These are phyloP conservation scores for Listronotus bonariensis DNA, from an alignment of 1,140 invertebrate genomes.

Conservation along the genomic window DNA sequence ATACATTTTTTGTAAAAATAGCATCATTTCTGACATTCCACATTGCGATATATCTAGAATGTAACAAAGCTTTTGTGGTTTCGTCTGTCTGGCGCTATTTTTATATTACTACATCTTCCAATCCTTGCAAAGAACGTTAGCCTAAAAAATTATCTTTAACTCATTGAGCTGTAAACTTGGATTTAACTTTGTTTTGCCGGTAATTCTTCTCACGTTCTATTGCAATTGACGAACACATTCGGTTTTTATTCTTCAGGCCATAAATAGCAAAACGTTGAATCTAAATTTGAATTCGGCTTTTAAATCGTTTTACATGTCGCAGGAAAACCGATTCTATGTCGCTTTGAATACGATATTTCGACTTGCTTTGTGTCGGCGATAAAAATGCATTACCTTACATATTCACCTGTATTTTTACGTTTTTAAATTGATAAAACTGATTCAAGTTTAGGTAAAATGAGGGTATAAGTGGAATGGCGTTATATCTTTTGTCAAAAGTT, in stretches of 20 bases:
- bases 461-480: neutral
- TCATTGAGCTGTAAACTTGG: slow-evolving; percentile 16
- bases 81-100: neutral
- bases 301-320: slow-evolving; percentile 23
- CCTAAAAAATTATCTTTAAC: neutral
- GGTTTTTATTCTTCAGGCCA: slow-evolving; percentile 25
- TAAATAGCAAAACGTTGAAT: slow-evolving; percentile 35
- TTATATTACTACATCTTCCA: neutral
- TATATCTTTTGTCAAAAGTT: neutral
- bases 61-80: no score
- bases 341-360: slow-evolving; percentile 19
- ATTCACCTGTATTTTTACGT: slow-evolving; percentile 9
- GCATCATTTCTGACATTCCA: no score
- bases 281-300: slow-evolving; percentile 32
- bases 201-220: slow-evolving; percentile 33
- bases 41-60: no score
- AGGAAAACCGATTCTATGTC: slow-evolving; percentile 20
- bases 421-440: slow-evolving; percentile 1
- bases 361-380: slow-evolving; percentile 15
- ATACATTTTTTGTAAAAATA: no score
- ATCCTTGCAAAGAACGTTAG: slow-evolving; percentile 2
- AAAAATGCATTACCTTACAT: slow-evolving; percentile 21
- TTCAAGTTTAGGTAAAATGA: slow-evolving; percentile 5
- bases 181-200: slow-evolving; percentile 27
- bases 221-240: slow-evolving; percentile 37